Evolutionary conservation across 2,113 vertebrate species (phyloP).

Genomic region (Mustelus asterias): DNA sequence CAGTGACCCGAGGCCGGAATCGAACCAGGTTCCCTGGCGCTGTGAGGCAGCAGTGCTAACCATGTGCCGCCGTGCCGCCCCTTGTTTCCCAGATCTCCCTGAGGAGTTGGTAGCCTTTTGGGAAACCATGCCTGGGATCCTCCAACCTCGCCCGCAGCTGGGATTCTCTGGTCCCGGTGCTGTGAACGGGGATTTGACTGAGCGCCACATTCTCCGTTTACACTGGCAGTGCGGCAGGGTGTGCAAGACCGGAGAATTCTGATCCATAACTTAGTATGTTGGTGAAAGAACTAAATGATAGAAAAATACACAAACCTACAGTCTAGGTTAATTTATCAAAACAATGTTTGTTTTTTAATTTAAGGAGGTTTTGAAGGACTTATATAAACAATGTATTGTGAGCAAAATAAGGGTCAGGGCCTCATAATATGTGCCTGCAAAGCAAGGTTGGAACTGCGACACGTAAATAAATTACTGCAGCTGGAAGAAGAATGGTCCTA

Average conservation of each 20-base stretch:
- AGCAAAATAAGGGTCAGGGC: not conserved
- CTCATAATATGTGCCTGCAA: not conserved
- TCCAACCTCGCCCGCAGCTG: too few species aligned
- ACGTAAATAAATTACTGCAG: conserved; percentile 9
- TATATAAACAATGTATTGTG: not conserved
- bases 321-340: not conserved
- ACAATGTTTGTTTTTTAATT: not conserved
- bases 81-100: not conserved
- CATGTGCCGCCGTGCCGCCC: too few species aligned
- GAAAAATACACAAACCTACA: not conserved
- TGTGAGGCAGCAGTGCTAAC: too few species aligned
- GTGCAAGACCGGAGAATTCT: too few species aligned
- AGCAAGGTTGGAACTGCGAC: not conserved
- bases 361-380: not conserved
- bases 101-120: not conserved
- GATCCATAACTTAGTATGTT: not conserved
- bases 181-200: too few species aligned
- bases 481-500: not conserved
- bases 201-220: too few species aligned
- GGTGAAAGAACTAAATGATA: not conserved
- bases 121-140: not conserved
- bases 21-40: too few species aligned
- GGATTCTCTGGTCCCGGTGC: too few species aligned
- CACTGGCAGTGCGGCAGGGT: too few species aligned
- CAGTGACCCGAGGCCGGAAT: too few species aligned